phyloP scores from a whole-genome alignment of 1,140 invertebrate genomes.

The Bombus ignitus region DNA sequence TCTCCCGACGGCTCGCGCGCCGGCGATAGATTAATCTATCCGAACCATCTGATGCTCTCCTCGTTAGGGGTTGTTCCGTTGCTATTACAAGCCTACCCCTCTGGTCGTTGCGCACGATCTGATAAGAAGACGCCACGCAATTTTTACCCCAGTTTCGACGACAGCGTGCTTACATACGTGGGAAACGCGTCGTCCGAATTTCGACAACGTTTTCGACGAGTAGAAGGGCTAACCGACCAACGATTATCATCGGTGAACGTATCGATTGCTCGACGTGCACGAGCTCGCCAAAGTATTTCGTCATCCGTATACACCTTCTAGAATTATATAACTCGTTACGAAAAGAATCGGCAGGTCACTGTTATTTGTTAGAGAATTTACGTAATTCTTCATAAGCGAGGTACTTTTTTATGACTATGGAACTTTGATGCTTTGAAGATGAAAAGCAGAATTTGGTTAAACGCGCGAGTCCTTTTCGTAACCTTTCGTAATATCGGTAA shows the following conservation, averaged over 20 bases:
- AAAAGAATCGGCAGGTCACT: too few relatives aligned
- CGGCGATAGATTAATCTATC: conserved; percentile 45
- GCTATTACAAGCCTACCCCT: conserved; percentile 27
- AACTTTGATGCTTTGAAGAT: too few relatives aligned
- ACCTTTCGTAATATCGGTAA: too few relatives aligned
- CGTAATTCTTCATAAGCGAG: too few relatives aligned
- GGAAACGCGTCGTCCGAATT: conserved; percentile 14
- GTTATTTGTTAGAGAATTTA: too few relatives aligned
- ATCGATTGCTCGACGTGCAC: too few relatives aligned
- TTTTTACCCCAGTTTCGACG: conserved; percentile 39
- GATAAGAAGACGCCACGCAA: conserved; percentile 37
- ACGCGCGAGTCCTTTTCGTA: too few relatives aligned
- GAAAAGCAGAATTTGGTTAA: too few relatives aligned
- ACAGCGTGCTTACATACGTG: neutral
- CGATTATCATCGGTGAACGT: neutral
- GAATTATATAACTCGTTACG: too few relatives aligned
- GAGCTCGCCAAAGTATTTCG: too few relatives aligned
- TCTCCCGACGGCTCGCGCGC: neutral
- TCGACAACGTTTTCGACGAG: neutral
- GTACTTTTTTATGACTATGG: too few relatives aligned
- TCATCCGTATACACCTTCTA: too few relatives aligned
- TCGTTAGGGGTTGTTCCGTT: conserved; percentile 48
- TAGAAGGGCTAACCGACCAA: neutral
- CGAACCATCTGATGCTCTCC: conserved; percentile 45
- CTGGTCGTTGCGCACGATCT: conserved; percentile 15